These are phyloP conservation scores for Eulithis prunata DNA, from an alignment of 2,888 invertebrate genomes.

Conservation along the genomic window DNA sequence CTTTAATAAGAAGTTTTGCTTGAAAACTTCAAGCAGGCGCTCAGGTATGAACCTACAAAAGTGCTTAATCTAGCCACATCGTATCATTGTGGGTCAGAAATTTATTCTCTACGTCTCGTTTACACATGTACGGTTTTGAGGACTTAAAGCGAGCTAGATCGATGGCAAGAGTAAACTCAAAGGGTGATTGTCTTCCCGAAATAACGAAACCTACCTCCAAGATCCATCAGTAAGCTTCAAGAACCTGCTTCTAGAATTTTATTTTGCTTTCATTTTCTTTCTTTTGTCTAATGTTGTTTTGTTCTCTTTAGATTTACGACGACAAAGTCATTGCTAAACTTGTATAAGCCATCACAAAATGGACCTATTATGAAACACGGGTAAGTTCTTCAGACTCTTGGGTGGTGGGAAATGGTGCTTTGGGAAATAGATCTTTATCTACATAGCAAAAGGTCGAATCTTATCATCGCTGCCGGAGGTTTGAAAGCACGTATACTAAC, in stretches of 20 bases:
- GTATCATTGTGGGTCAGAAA: too few relatives aligned
- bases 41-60: background rate
- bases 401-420: slow-evolving; percentile 37
- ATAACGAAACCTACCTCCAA: slow-evolving; percentile 13
- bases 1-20: background rate
- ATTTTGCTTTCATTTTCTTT: slow-evolving; percentile 45
- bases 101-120: too few relatives aligned
- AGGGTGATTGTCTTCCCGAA: too few relatives aligned
- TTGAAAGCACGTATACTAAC: background rate
- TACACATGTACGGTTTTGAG: too few relatives aligned
- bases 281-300: slow-evolving; percentile 55
- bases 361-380: slow-evolving; percentile 87
- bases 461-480: too few relatives aligned
- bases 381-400: slow-evolving; percentile 78
- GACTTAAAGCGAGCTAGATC: too few relatives aligned
- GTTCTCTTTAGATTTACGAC: slow-evolving; percentile 86
- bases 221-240: slow-evolving; percentile 24
- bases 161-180: too few relatives aligned
- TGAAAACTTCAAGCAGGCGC: slow-evolving; percentile 3
- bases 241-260: slow-evolving; percentile 22
- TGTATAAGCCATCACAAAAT: slow-evolving; percentile 86
- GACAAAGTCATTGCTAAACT: slow-evolving; percentile 88
- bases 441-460: background rate
- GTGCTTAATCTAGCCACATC: too few relatives aligned
- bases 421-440: slow-evolving; percentile 1